Percentiles rank a stretch among this genome's conserved stretches.
These are phyloP conservation scores for Parasteatoda tepidariorum DNA, from an alignment of 1,140 invertebrate species.

Conservation along the genomic window DNA sequence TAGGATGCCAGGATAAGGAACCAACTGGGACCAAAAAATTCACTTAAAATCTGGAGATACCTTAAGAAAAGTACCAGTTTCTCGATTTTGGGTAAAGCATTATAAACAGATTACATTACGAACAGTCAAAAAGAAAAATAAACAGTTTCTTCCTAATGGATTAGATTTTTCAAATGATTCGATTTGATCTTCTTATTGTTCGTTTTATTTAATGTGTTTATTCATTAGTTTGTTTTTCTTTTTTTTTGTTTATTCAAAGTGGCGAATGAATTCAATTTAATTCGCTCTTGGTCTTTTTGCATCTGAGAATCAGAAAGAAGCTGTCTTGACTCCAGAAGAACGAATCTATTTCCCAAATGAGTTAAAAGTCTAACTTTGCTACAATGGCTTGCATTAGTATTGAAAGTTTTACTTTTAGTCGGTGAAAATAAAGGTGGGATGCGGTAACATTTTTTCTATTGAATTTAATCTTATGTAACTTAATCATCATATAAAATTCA, in stretches of 20 bases:
- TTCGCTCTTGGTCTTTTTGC: background rate
- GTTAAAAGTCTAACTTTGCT: background rate
- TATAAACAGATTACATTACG: constrained; percentile 44
- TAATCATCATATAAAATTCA: too few relatives aligned
- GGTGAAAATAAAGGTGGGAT: background rate
- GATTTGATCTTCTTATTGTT: constrained; percentile 23
- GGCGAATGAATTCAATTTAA: background rate
- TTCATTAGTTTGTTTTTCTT: constrained; percentile 34
- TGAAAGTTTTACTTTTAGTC: background rate
- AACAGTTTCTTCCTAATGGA: constrained; percentile 41
- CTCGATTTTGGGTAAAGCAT: constrained; percentile 51
- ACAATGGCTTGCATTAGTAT: background rate
- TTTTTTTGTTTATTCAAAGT: constrained; percentile 15
- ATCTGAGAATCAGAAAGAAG: constrained; percentile 4
- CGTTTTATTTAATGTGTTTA: constrained; percentile 20
- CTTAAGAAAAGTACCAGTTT: constrained; percentile 13
- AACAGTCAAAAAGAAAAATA: background rate
- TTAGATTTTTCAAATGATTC: constrained; percentile 42
- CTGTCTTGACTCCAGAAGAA: background rate
- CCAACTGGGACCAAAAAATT: constrained; percentile 26
- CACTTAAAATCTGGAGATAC: constrained; percentile 42
- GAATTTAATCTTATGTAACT: too few relatives aligned
- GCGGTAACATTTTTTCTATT: too few relatives aligned
- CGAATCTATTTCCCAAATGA: background rate
- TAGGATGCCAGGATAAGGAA: constrained; percentile 1